Evolutionary conservation across 37 sponge, comb jelly and placozoan genomes (phyloP), one percentile per base, ranked within the genome.

Genomic region (Aplysina aerophoba): DNA sequence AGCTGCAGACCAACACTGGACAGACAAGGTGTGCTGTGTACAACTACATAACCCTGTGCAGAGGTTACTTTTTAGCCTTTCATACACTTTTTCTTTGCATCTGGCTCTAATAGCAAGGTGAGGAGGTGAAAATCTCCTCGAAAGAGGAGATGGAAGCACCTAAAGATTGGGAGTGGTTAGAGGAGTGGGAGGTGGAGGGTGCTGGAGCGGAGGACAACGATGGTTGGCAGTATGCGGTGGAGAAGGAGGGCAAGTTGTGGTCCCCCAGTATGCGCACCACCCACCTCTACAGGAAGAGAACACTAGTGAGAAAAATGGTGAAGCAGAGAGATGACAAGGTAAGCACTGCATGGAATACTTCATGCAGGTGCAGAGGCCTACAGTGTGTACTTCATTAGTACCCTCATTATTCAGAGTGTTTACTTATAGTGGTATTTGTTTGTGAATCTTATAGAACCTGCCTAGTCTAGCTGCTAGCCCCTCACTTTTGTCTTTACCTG

Each of bases 141-240:
- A 69, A 17, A 30, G 34, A 69, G 19, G 88, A 83, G 36, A 38
- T 91, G 28, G 64, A 57, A 61, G 79, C 65, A 17, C 95, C 97
- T 16, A 90, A 94, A 1, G 97, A 93, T 33, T 98, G 99, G 99
- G 64, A 86, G 55, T 98, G 97, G 97, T 80, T 81, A 31, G 6
- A 53, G 27, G 84, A 90, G 4, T 98, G 99, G 99, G 38, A 63
- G 35, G 87, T 94, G 58, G 97, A 98, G 71, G 61, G 71, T 28
- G 90, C 90, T 87, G 87, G 95, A 68, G 93, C 91, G 77, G 93
- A 90, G 4, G 97, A 98, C 80, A 95, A 96, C 73, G 93, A 95
- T 17, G 88, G 98, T 0, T 98, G 89, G 87, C 96, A 98, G 91
- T 98, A 98, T 74, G 44, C 88, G 53, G 78, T 89, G 19, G 94